These are phyloP conservation scores for Drosophila nigricruria DNA, from an alignment of 2,888 invertebrate species.

Conservation along the genomic window DNA sequence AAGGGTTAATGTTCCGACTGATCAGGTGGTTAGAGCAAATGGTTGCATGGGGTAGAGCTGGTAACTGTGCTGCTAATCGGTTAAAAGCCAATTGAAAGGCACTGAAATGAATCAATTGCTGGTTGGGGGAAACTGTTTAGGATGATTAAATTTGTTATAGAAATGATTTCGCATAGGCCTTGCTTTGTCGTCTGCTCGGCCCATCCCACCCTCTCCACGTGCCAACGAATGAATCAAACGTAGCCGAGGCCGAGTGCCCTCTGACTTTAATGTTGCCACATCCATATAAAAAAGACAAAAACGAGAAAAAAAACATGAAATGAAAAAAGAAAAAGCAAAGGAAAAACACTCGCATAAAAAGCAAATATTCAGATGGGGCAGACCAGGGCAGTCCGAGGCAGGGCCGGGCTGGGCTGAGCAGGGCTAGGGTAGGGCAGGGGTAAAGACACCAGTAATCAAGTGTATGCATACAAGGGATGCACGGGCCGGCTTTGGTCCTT, in stretches of 20 bases:
- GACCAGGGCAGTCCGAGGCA: neutral
- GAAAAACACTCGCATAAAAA: slow-evolving; percentile 66
- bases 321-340: slow-evolving; percentile 28
- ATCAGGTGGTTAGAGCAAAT: slow-evolving; percentile 1
- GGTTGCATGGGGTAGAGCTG: neutral
- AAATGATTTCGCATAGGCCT: slow-evolving; percentile 63
- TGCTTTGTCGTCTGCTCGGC: slow-evolving; percentile 42
- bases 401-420: neutral
- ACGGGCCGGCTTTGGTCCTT: slow-evolving; percentile 12
- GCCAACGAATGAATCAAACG: slow-evolving; percentile 48
- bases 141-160: slow-evolving; percentile 77
- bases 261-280: slow-evolving; percentile 53
- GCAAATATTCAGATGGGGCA: slow-evolving; percentile 57
- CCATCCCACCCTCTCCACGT: neutral
- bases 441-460: slow-evolving; percentile 76
- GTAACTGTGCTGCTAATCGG: slow-evolving; percentile 64
- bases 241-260: slow-evolving; percentile 32
- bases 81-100: slow-evolving; percentile 77
- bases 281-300: slow-evolving; percentile 16
- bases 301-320: slow-evolving; percentile 26
- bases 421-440: slow-evolving; percentile 12
- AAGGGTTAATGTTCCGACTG: slow-evolving; percentile 54
- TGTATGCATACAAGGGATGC: slow-evolving; percentile 69
- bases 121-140: slow-evolving; percentile 66
- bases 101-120: slow-evolving; percentile 75